These are phyloP conservation scores for Scleropages formosus DNA, from an alignment of 2,797 vertebrate species.

Conservation along the genomic window DNA sequence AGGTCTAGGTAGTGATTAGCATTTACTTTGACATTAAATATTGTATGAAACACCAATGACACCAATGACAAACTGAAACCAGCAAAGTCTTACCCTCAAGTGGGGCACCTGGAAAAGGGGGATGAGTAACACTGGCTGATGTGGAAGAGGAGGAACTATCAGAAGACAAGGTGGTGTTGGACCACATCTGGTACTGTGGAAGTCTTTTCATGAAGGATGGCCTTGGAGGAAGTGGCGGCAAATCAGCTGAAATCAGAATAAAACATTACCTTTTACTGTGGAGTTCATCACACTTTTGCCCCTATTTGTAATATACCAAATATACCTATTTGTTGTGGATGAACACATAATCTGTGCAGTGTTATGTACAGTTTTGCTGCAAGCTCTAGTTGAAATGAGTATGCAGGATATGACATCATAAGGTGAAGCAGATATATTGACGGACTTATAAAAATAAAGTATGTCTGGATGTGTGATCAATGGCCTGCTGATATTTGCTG, in stretches of 20 bases:
- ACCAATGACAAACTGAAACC: not conserved
- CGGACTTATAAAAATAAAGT: not conserved
- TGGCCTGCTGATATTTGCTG: not conserved
- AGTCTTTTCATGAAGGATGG: conserved; percentile 5
- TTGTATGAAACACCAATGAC: not conserved
- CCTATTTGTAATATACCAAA: too few relatives aligned
- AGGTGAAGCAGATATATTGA: too few relatives aligned
- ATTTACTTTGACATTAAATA: not conserved
- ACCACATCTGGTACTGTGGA: conserved; percentile 14
- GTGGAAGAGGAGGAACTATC: not conserved
- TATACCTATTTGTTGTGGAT: too few relatives aligned
- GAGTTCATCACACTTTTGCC: too few relatives aligned
- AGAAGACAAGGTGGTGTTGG: not conserved
- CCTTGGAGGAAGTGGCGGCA: conserved; percentile 1
- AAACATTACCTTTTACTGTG: conserved; percentile 6
- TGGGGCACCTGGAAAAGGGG: not conserved
- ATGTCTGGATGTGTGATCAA: not conserved
- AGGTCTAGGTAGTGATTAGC: too few relatives aligned
- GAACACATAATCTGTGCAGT: too few relatives aligned
- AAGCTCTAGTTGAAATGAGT: too few relatives aligned
- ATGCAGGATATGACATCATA: too few relatives aligned
- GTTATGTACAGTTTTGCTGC: too few relatives aligned
- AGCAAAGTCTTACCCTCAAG: not conserved
- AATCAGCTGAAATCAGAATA: conserved; percentile 4
- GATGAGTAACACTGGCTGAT: not conserved